Base-by-base conservation (phyloP, 2,888 invertebrate species). In the Drosophila subquinaria region DNA sequence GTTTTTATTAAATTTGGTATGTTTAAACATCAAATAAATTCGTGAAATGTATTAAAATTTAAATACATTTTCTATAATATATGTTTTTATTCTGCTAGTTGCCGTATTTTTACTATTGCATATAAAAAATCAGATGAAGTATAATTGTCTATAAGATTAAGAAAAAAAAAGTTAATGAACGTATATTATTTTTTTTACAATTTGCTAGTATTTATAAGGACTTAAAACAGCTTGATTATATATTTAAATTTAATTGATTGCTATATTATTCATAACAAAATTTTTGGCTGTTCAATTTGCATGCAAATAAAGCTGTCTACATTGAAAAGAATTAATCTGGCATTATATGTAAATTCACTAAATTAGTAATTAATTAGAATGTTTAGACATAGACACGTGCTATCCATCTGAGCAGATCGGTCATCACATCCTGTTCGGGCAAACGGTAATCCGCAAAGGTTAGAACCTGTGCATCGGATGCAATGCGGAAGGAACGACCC, bases 401-500 rank as follows among this genome's bases (percentile, higher is more conserved):
- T 30, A 96, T 95, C 96, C 96, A 96, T 83, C 95, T 95, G 52
- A 96, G 92, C 93, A 96, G 94, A 23, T 95, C 95, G 40, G 95
- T 93, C 2, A 96, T 95, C 3, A 96, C 94, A 84, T 95, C 95
- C 6, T 96, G 95, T 59, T 95, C 95, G 2, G 96, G 95, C 64
- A 96, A 91, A 70, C 96, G 95, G 61, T 95, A 94, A 82, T 96
- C 95, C 0, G 96, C 96, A 30, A 95, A 95, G 2, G 96, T 96
- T 76, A 95, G 94, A 15, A 96, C 94, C 61, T 95, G 94, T 64
- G 95, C 94, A 36, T 95, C 95, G 0, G 94, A 94, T 0, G 96
- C 94, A 11, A 96, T 95, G 66, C 96, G 94, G 92, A 96, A 96
- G 0, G 96, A 95, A n/a, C 95, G 95, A 0, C 96, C 96, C 94